phyloP scores from a whole-genome alignment of 2,797 vertebrate genomes.

The Danio tinwini region DNA sequence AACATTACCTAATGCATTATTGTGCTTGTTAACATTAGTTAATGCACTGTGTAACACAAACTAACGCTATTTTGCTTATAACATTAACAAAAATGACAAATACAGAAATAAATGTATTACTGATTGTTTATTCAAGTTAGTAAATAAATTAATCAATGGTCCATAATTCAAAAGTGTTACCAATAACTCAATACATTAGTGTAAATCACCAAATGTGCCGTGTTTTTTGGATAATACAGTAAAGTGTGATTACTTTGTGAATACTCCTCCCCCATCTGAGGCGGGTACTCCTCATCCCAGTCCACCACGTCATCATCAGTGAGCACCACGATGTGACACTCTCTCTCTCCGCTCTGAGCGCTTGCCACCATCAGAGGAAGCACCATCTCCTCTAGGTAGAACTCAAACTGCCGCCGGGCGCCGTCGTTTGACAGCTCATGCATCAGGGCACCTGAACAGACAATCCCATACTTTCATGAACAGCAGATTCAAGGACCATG shows the following conservation, averaged over 20 bases:
- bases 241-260: conserved; percentile 87
- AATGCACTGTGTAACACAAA: too few relatives aligned
- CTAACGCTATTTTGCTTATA: too few relatives aligned
- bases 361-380: conserved; percentile 96
- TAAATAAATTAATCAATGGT: too few relatives aligned
- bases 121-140: too few relatives aligned
- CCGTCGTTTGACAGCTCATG: conserved; percentile 98
- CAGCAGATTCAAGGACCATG: too few relatives aligned
- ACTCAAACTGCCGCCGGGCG: conserved; percentile 94
- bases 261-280: conserved; percentile 99
- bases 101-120: too few relatives aligned
- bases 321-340: conserved; percentile 98
- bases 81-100: too few relatives aligned
- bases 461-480: too few relatives aligned
- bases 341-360: conserved; percentile 94
- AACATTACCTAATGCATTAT: too few relatives aligned
- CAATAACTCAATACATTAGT: not conserved
- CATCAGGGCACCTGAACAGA: conserved; percentile 91
- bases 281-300: conserved; percentile 99
- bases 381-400: conserved; percentile 99
- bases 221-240: not conserved
- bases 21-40: too few relatives aligned
- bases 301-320: conserved; percentile 98
- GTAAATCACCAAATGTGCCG: not conserved
- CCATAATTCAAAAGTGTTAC: too few relatives aligned